Conservation (phyloP, 2,888 invertebrate species). For the Caradrina clavipalpis region DNA sequence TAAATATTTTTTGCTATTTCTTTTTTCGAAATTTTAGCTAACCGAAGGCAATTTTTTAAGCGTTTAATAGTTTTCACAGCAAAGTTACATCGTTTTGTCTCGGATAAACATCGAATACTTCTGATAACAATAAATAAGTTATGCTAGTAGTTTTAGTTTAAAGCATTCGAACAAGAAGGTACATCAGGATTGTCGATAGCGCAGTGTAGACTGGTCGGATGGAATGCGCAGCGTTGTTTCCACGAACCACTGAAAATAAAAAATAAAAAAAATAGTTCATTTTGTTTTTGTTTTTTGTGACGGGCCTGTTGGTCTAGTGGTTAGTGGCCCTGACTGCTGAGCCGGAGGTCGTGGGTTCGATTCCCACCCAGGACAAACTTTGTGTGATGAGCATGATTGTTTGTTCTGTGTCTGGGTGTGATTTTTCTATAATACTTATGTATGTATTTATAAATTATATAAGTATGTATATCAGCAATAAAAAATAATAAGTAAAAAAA, state of each 20-base stretch:
- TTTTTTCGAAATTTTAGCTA: slow-evolving; percentile 9
- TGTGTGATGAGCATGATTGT: too few species aligned
- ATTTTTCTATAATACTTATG: too few species aligned
- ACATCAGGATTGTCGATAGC: slow-evolving; percentile 79
- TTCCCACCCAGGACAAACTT: too few species aligned
- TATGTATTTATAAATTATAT: too few species aligned
- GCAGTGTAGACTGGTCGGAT: slow-evolving; percentile 70
- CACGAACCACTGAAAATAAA: slow-evolving; percentile 78
- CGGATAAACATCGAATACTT: slow-evolving; percentile 71
- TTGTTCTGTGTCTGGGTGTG: too few species aligned
- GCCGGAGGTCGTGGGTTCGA: too few species aligned
- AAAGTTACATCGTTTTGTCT: slow-evolving; percentile 63
- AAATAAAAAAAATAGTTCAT: background rate
- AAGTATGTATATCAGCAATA: too few species aligned
- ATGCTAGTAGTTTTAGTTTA: slow-evolving; percentile 74
- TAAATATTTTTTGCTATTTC: background rate
- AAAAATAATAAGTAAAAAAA: too few species aligned
- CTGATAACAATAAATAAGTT: slow-evolving; percentile 84
- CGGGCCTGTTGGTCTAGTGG: too few species aligned
- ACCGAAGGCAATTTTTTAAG: slow-evolving; percentile 38
- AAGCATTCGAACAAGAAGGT: slow-evolving; percentile 84
- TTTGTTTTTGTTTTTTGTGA: too few species aligned
- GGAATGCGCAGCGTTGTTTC: slow-evolving; percentile 69
- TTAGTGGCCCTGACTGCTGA: too few species aligned
- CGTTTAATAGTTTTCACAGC: slow-evolving; percentile 39